Evolutionary conservation across 2,888 invertebrate genomes (phyloP).

Genomic region (Agonopterix alstromeriana): DNA sequence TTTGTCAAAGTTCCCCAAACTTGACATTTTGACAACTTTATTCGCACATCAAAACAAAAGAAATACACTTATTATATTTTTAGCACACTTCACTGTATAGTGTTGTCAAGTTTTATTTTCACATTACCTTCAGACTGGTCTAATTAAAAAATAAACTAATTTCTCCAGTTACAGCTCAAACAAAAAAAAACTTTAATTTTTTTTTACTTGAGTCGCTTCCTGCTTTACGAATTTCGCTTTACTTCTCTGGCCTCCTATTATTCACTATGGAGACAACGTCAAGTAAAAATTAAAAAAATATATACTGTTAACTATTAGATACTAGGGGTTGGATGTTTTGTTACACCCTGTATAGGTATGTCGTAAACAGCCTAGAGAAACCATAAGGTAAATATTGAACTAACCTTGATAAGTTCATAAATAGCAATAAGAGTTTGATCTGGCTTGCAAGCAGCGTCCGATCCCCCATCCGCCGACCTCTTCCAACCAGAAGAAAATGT

Average conservation of each 20-base stretch:
- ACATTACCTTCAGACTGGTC: not conserved
- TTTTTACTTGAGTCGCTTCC: no score
- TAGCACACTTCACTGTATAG: no score
- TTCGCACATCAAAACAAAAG: no score
- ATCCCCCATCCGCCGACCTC: constrained; percentile 29
- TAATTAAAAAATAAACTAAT: not conserved
- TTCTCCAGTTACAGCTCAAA: not conserved
- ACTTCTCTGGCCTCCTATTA: no score
- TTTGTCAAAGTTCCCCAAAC: no score
- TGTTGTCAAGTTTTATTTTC: not conserved
- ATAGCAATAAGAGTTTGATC: constrained; percentile 74
- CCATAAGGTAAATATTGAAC: constrained; percentile 3
- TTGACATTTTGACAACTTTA: no score
- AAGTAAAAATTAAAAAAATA: no score
- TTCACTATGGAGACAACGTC: no score
- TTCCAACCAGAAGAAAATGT: constrained; percentile 78
- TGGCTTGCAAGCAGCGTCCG: constrained; percentile 55
- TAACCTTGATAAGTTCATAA: constrained; percentile 78
- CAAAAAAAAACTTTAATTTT: not conserved
- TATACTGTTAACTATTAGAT: no score
- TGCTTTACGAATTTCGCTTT: no score
- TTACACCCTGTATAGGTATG: not conserved
- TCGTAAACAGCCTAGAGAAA: not conserved
- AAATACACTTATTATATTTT: no score
- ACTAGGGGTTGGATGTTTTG: no score